Conservation (phyloP, 2,113 vertebrate species). For the Cepphus grylle region DNA sequence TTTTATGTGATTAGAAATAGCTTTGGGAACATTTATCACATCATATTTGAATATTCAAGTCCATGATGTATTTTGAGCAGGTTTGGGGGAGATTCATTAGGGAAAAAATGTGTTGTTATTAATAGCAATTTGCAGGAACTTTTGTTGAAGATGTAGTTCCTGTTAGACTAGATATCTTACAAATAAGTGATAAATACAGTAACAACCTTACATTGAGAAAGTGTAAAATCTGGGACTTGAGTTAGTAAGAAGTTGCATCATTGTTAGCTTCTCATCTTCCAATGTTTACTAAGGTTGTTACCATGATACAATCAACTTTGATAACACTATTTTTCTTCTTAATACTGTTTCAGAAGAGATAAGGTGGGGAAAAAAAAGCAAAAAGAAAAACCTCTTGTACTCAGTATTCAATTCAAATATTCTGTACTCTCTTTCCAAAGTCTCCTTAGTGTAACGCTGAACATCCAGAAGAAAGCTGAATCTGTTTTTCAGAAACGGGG, state of each 20-base stretch:
- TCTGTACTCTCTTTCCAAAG: background rate
- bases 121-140: background rate
- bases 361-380: accelerated
- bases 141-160: background rate
- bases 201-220: background rate
- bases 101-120: background rate
- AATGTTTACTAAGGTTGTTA: background rate
- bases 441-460: background rate
- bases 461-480: background rate
- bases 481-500: background rate
- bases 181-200: background rate
- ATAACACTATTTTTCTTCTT: background rate
- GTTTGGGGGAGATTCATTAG: background rate
- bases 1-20: background rate
- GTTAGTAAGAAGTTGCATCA: background rate
- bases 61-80: background rate
- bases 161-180: background rate
- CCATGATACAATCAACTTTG: background rate
- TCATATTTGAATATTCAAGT: background rate
- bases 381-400: background rate
- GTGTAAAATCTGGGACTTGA: background rate
- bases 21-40: background rate
- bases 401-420: background rate
- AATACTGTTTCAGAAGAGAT: background rate
- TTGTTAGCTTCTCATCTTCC: background rate